These are phyloP conservation scores for Dryobates pubescens DNA, from an alignment of 2,797 vertebrate genomes.

Conservation along the genomic window DNA sequence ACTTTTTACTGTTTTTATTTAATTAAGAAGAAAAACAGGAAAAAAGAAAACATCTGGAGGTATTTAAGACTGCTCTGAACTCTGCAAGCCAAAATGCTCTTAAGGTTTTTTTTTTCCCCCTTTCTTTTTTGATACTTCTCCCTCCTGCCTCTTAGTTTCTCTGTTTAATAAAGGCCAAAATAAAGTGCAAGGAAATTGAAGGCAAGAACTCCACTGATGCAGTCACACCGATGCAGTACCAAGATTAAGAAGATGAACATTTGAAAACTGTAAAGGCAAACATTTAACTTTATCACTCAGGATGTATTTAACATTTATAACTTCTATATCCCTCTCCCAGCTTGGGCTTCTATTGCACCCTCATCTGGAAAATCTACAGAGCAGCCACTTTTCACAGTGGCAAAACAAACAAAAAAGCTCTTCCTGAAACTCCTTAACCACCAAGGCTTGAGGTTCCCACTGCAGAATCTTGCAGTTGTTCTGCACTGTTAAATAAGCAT, in stretches of 20 bases:
- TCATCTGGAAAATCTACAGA: not conserved
- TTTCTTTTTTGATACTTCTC: not conserved
- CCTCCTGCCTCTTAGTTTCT: not conserved
- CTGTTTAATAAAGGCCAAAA: constrained; percentile 27
- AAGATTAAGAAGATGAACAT: constrained; percentile 7
- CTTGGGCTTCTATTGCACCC: not conserved
- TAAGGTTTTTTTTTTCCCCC: not conserved
- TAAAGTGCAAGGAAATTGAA: constrained; percentile 33
- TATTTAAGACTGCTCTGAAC: constrained; percentile 66
- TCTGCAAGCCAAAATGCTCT: constrained; percentile 41
- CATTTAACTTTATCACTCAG: not conserved
- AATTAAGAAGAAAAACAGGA: constrained; percentile 68
- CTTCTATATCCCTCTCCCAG: not conserved
- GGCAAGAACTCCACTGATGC: not conserved
- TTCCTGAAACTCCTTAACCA: not conserved
- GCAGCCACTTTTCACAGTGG: not conserved
- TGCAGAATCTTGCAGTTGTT: not conserved
- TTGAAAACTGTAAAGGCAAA: not conserved
- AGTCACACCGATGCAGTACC: not conserved
- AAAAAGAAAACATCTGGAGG: constrained; percentile 69
- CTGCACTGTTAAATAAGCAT: not conserved
- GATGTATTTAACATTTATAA: not conserved
- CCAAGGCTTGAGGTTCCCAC: not conserved
- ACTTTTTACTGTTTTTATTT: constrained; percentile 72
- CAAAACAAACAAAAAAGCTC: not conserved